Conservation (phyloP, 2,888 invertebrate species). For the Zaprionus obscuricornis region DNA sequence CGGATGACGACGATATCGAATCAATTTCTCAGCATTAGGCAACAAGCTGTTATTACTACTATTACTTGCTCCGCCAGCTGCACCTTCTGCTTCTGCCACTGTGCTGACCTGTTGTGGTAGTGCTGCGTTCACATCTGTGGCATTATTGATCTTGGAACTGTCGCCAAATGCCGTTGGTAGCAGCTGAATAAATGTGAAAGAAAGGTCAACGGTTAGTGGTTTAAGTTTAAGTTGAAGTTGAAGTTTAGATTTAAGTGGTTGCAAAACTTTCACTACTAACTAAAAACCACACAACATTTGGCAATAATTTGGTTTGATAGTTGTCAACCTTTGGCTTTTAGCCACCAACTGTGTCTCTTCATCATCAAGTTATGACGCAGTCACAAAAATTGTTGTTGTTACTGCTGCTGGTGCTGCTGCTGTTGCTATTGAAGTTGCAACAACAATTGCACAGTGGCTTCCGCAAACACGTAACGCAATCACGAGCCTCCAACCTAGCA, state of each 20-base stretch:
- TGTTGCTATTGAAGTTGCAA: too few species aligned
- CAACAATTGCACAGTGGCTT: too few species aligned
- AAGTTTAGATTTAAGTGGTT: background rate
- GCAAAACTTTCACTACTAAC: constrained; percentile 37
- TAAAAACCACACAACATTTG: constrained; percentile 23
- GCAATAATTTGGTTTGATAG: constrained; percentile 18
- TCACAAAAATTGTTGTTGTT: too few species aligned
- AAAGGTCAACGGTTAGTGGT: constrained; percentile 11
- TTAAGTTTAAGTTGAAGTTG: background rate
- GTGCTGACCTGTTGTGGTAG: too few species aligned
- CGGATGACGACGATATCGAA: constrained; percentile 79
- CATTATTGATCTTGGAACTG: constrained; percentile 16
- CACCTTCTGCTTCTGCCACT: too few species aligned
- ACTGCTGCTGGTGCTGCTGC: constrained; percentile 22
- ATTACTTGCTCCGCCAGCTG: too few species aligned
- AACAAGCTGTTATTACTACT: constrained; percentile 22
- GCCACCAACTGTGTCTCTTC: background rate
- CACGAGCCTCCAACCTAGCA: constrained; percentile 2
- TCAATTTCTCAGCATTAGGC: constrained; percentile 70
- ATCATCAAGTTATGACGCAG: constrained; percentile 1
- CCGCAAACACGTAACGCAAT: constrained; percentile 44
- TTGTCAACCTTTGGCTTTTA: constrained; percentile 46
- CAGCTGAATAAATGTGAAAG: constrained; percentile 36
- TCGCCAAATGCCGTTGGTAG: constrained; percentile 28
- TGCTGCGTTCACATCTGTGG: constrained; percentile 3